Base-by-base conservation (phyloP, 2,888 invertebrate species). In the Gisinianus flammeolus region DNA sequence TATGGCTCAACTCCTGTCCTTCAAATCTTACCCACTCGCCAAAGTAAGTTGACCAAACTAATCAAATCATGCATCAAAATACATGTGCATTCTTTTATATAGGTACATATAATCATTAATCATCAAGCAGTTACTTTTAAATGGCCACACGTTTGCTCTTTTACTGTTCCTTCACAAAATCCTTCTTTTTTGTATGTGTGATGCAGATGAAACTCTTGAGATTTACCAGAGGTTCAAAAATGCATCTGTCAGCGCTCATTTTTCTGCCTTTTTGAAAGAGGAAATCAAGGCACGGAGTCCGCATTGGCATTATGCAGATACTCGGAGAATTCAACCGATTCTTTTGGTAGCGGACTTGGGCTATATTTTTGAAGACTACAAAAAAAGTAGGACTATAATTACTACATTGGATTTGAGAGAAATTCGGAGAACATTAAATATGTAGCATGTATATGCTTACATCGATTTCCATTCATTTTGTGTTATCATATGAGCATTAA, bases 291-390 rank as follows among this genome's bases (percentile, higher is more conserved):
- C 88, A 5, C 2, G 19, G 1, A 64, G 67, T 1, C 77, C 77
- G 0, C 79, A 80, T 10, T 93, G 91, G 90, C 91, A 92, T 86
- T 92, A 90, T 83, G 89, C 88, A 73, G 89, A 92, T 80, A 90
- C 90, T 84, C 85, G 87, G 12, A 87, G 93, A 70, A 88, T 91
- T 19, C 90, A 91, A 31, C 90, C 91, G 0, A 90, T 93, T 80
- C 87, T 92, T 69, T 87, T 90, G 0, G 87, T 91, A 35, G 91
- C 92, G 0, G 89, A 91, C 81, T 87, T 89, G 35, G 90, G 90
- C 16, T 92, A 91, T 86, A 90, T 88, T 1, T 90, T 92, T 84
- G 89, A 91, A 80, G 90, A 90, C 16, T 72, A 66, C 26, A 35
- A 64, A 22, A 44, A 62, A n/a, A 6, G 33, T 33, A 26, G 24